Conservation (phyloP, 2,113 vertebrate species). For the rat (Rattus norvegicus) region GRCr8 NC_086022.1:30453001-30453500, state of each 20-base stretch:
- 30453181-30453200: not conserved
- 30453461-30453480: not conserved
- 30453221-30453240: not conserved
- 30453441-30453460: not conserved
- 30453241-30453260: not conserved
- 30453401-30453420: not conserved
- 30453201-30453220: not conserved
- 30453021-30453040: not conserved
- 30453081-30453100: not conserved
- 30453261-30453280: not conserved
- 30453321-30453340: not conserved
- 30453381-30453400: constrained; percentile 20
- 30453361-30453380: not conserved
- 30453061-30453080: not conserved
- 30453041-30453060: not conserved
- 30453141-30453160: not conserved
- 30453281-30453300: not conserved
- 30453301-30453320: not conserved
- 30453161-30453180: not conserved
- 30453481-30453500: not conserved
- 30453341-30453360: not conserved
- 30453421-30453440: not conserved
- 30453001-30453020: not conserved
- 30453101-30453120: not conserved
- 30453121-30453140: not conserved